These are phyloP conservation scores for Diabrotica virgifera DNA, from an alignment of 1,140 invertebrate species.

Conservation along the genomic window DNA sequence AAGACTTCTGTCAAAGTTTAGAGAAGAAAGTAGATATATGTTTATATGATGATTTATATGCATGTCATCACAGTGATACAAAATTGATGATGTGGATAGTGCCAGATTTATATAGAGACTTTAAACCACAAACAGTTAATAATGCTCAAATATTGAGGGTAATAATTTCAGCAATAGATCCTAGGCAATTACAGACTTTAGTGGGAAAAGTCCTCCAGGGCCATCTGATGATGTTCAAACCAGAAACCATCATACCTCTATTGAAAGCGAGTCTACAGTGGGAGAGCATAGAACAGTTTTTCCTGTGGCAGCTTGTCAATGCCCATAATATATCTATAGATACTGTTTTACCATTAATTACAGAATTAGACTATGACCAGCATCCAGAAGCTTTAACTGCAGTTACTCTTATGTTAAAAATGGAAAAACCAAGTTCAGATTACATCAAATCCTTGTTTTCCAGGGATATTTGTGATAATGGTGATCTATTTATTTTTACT, in stretches of 20 bases:
- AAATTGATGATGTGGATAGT: conserved; percentile 85
- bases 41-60: conserved; percentile 75
- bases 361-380: conserved; percentile 81
- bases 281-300: conserved; percentile 97
- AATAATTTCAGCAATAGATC: conserved; percentile 85
- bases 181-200: conserved; percentile 82
- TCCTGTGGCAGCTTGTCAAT: conserved; percentile 91
- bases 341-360: conserved; percentile 83
- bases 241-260: conserved; percentile 67
- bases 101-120: conserved; percentile 88
- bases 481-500: conserved; percentile 82
- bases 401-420: conserved; percentile 84
- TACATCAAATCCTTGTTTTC: conserved; percentile 80
- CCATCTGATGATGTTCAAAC: conserved; percentile 76
- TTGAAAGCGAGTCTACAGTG: conserved; percentile 83
- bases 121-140: conserved; percentile 80
- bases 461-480: conserved; percentile 67
- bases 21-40: conserved; percentile 76
- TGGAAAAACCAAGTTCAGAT: conserved; percentile 86
- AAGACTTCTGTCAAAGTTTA: conserved; percentile 78
- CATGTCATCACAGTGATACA: conserved; percentile 86
- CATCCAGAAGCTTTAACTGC: conserved; percentile 92
- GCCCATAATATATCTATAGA: conserved; percentile 91
- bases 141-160: conserved; percentile 82
- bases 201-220: conserved; percentile 89